Evolutionary conservation across 1,140 invertebrate genomes (phyloP).

Genomic region (Drosophila ambigua): DNA sequence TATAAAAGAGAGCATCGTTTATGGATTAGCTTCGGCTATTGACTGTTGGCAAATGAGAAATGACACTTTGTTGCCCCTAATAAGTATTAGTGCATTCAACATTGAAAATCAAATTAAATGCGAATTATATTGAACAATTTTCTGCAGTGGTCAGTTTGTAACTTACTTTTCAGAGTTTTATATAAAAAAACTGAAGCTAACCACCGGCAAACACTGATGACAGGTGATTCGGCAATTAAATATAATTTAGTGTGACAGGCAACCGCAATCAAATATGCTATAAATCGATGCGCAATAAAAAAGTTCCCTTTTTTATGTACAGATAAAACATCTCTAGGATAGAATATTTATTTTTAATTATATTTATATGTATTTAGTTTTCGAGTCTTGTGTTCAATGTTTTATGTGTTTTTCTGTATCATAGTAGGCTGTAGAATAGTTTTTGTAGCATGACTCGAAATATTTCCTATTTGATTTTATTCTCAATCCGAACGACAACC

Average conservation of each 20-base stretch:
- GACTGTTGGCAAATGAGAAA: conserved; percentile 19
- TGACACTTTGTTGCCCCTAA: conserved; percentile 37
- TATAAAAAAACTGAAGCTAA: not conserved
- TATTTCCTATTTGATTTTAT: no score
- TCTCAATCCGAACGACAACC: no score
- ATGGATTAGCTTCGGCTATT: conserved; percentile 34
- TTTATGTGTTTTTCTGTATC: no score
- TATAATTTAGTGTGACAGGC: conserved; percentile 7
- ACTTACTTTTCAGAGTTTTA: not conserved
- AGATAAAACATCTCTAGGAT: not conserved
- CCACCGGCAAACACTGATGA: conserved; percentile 12
- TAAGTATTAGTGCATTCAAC: conserved; percentile 24
- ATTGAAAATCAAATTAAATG: conserved; percentile 43
- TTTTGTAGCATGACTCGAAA: no score
- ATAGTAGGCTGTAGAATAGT: no score
- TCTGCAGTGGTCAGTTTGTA: conserved; percentile 7
- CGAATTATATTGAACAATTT: conserved; percentile 17
- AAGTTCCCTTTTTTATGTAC: no score
- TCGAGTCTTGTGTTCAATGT: no score
- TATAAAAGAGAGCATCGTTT: not conserved
- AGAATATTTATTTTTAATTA: not conserved
- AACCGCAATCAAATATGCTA: conserved; percentile 7
- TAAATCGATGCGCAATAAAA: conserved; percentile 2
- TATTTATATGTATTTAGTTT: no score
- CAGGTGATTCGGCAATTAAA: conserved; percentile 22